Base-by-base conservation (phyloP, 2,888 invertebrate species). In the Galeruca laticollis region DNA sequence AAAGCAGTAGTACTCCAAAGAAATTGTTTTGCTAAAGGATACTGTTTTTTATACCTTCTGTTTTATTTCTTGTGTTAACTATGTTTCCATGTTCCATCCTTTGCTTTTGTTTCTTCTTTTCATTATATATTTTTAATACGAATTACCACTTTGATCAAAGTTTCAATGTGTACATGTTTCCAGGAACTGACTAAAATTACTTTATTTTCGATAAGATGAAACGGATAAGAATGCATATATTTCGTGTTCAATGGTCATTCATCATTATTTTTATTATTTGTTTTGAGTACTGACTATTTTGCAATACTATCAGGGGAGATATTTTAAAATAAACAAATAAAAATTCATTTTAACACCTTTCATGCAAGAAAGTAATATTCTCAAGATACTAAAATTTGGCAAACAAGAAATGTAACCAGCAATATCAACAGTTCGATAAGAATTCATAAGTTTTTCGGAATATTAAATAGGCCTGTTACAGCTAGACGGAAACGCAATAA, bases 361-460 rank as follows among this genome's bases (percentile, higher is more conserved):
- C 60, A 59, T 60, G 66, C 37, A 66, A 35, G 43, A 59, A 66
- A 49, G 51, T 60, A 65, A 57, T 49, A 64, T 52, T 56, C 21
- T 37, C 9, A 21, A 65, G 47, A 59, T 26, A 66, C 20, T 66
- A 60, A 60, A 59, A 59, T 66, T 57, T 51, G 35, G 35, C 8
- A 56, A 59, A 51, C 51, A 37, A 60, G 51, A 66, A 40, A 64
- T 64, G 20, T 40, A 26, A 43, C 31, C 15, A 40, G 40, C 59
- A 60, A 66, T 60, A 51, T 66, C 37, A 47, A 47, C 59, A 5
- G 57, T 57, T 26, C 49, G n/a, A 59, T 18, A 37, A 18, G 37
- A 66, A 66, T 66, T 59, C 15, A 20, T 8, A 2, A 35, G 40
- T 21, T 66, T 66, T 59, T 49, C 18, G 51, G 10, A 60, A 26